Evolutionary conservation across 1,140 invertebrate species (phyloP), one percentile per base, ranked within the genome.

Genomic region (Zaprionus capensis): DNA sequence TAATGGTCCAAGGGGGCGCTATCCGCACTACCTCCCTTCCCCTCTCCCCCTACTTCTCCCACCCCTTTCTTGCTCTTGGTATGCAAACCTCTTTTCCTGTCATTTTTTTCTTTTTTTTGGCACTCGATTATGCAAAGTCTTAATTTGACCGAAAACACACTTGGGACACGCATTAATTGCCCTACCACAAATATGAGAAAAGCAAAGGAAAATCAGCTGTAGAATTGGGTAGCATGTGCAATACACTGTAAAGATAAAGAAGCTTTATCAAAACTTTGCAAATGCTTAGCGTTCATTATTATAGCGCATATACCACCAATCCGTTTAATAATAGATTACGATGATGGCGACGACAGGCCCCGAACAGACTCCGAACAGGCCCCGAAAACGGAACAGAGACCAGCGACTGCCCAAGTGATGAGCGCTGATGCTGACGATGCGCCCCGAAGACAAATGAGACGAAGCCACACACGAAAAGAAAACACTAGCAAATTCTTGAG

Each of bases 51-150:
- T 46, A 0, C 38, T 7, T 11, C n/a, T 9, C n/a, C 11, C 41
- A 1, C 15, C 9, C 14, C 17, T 38, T 38, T 12, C 14, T 15
- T 15, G 36, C 36, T 15, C 4, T 5, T 44, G 6, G 41, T 17
- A 17, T 44, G 6, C 34, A 38, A 51, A 26, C 67, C 62, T 68
- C 38, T 64, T 73, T 41, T 56, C 22, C 28, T 12, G 20, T 31
- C 31, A 7, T 31, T 51, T 44, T 58, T 66, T 67, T 14, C 5
- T 51, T 44, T 73, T 72, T 82, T 82, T 86, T 80, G 67, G 66
- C 80, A 80, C 80, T 87, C 79, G 84, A 88, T 87, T 87, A 88
- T 88, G 84, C 84, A 88, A 87, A 88, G 84, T 80, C 81, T 85
- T 71, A 80, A 80, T 77, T 80, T 80, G 74, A 34, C 46, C 34